Evolutionary conservation across 2,113 vertebrate species (phyloP), one percentile per base, ranked within the genome.

Genomic region (Pleuronectes platessa): DNA sequence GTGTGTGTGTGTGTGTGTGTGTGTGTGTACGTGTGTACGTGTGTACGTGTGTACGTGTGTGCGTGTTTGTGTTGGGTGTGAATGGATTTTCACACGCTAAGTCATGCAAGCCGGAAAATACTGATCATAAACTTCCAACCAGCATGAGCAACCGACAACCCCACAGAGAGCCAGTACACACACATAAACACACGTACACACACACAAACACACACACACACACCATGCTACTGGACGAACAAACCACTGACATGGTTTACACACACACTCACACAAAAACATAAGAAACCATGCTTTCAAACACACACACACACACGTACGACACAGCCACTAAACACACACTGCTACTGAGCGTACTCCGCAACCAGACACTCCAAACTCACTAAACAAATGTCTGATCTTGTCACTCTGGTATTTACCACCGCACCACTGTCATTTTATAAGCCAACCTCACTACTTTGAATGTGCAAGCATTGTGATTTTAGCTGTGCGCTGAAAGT

Each of bases 41-140:
- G 18, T 75, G 58, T 75, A 60, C 53, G 61, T 77, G 76, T 65
- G 68, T 77, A 67, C 20, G 26, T 37, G 42, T 60, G 60, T 60
- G 72, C 83, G 72, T 85, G 86, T 92, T 86, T 89, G 81, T 82
- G 76, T 92, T 94, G 91, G 89, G 91, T 94, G 91, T 93, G 91
- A 94, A 92, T 92, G 84, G 86, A 92, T 93, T 93, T 93, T 94
- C 91, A 92, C 92, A 93, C 92, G 82, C 81, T 93, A 90, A 94
- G 91, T 93, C 92, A 93, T 92, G 92, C 91, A 86, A 91, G 88
- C 92, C 91, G 92, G 93, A 94, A 94, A 94, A 94, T 94, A 94
- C 90, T 92, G 91, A 92, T 94, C 93, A 94, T 94, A 93, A 93
- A 94, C 92, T 88, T 92, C 90, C 91, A 93, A 92, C 81, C 84